Percentiles rank a stretch among this genome's conserved stretches.
Conservation (phyloP, 92 coral and sea anemone species). For the Heteractis magnifica region DNA sequence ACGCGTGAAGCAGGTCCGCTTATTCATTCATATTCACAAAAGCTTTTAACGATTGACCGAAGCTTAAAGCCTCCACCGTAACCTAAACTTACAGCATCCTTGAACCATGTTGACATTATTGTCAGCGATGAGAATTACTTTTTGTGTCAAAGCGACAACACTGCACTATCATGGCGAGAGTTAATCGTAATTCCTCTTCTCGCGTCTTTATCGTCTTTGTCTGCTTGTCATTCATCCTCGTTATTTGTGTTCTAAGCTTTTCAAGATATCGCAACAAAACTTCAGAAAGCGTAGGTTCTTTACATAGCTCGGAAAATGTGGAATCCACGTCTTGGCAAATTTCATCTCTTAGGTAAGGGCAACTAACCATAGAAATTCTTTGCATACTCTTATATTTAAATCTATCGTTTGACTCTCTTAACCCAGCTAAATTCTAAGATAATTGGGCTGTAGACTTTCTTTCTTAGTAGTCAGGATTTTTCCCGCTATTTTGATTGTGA, state of each 20-base stretch:
- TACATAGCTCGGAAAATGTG: neutral
- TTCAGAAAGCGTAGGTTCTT: neutral
- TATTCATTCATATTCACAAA: neutral
- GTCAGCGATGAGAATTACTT: neutral
- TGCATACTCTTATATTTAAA: no score
- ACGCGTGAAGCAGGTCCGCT: neutral
- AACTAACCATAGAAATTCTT: no score
- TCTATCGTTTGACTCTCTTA: neutral
- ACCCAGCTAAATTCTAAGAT: neutral
- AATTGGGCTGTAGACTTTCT: neutral
- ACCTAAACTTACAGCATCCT: neutral
- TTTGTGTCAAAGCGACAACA: neutral
- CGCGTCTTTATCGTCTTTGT: neutral
- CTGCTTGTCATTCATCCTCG: neutral
- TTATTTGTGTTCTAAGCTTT: neutral
- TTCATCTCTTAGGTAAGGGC: neutral
- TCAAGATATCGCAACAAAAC: neutral
- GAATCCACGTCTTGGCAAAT: neutral
- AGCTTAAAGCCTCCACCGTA: neutral
- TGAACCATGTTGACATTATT: neutral
- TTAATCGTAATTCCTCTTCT: neutral
- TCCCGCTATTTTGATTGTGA: neutral
- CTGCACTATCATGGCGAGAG: neutral
- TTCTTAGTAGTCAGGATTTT: neutral
- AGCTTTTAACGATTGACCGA: neutral